A percentile compares a stretch with the other conserved stretches of the same genome.
Conservation (phyloP, 2,888 invertebrate species). For the Pasiphila rectangulata region DNA sequence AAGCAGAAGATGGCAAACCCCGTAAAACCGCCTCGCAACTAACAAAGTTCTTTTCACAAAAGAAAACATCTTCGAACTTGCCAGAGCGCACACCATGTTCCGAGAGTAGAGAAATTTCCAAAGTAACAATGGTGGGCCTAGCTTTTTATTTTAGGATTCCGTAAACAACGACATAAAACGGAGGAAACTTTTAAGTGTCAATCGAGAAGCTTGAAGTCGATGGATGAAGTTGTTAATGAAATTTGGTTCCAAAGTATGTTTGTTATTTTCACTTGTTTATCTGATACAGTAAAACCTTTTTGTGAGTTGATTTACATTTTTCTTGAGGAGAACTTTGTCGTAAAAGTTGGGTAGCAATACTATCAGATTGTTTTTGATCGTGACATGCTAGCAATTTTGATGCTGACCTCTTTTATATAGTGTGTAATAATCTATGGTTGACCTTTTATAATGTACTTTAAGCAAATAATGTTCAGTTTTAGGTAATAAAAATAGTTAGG, state of each 20-base stretch:
- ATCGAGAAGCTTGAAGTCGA: constrained; percentile 26
- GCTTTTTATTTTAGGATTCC: constrained; percentile 32
- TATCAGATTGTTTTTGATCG: no score
- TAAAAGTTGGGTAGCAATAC: no score
- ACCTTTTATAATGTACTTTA: no score
- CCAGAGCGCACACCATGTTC: constrained; percentile 26
- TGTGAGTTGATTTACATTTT: constrained; percentile 19
- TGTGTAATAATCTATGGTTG: no score
- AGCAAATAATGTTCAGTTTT: no score
- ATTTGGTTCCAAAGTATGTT: constrained; percentile 17
- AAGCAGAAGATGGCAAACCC: neutral
- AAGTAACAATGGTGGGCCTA: constrained; percentile 27
- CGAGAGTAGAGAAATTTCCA: constrained; percentile 25
- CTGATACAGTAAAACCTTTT: constrained; percentile 21
- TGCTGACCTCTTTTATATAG: no score
- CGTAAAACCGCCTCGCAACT: constrained; percentile 4
- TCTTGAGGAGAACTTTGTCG: constrained; percentile 6
- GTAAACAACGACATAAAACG: constrained; percentile 31
- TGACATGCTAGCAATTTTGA: no score
- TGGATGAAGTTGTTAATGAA: constrained; percentile 24
- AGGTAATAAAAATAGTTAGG: no score
- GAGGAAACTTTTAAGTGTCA: constrained; percentile 31
- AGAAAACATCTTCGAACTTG: constrained; percentile 22
- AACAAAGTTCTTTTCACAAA: constrained; percentile 15
- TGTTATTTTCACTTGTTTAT: constrained; percentile 14